A percentile compares a stretch with the other conserved stretches of the same genome.
Conservation (phyloP, 1,140 invertebrate species). For the Drosophila oshimai region DNA sequence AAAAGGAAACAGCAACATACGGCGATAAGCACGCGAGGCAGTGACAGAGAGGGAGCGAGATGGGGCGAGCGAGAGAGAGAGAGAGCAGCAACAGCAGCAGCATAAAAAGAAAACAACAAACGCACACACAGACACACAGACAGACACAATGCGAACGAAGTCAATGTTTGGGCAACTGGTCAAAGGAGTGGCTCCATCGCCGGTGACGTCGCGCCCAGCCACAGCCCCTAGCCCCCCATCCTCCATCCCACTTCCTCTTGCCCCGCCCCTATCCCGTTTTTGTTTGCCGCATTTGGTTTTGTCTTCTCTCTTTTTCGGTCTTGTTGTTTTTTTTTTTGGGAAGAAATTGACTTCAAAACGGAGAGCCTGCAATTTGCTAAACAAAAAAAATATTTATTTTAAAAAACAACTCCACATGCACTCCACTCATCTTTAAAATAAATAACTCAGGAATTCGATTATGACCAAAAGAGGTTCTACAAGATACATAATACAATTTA, state of each 20-base stretch:
- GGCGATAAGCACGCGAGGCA: slow-evolving; percentile 25
- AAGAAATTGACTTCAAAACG: slow-evolving; percentile 37
- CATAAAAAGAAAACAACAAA: slow-evolving; percentile 59
- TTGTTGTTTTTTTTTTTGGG: neutral
- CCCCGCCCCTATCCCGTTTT: neutral
- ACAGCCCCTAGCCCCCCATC: slow-evolving; percentile 19
- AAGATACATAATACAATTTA: neutral
- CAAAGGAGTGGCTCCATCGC: slow-evolving; percentile 65
- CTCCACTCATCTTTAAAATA: neutral
- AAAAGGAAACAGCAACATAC: slow-evolving; percentile 45
- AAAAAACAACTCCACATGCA: slow-evolving; percentile 1
- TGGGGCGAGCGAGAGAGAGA: neutral
- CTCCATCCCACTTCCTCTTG: too few species aligned
- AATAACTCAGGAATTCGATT: slow-evolving; percentile 14
- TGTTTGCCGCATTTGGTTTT: slow-evolving; percentile 34
- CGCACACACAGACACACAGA: neutral
- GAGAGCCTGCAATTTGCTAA: slow-evolving; percentile 18
- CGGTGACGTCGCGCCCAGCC: slow-evolving; percentile 50
- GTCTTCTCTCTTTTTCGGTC: slow-evolving; percentile 10
- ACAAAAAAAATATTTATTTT: neutral
- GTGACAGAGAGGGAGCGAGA: slow-evolving; percentile 17
- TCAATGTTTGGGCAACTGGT: slow-evolving; percentile 42
- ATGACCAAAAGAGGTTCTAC: neutral
- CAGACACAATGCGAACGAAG: slow-evolving; percentile 21
- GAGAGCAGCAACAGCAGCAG: slow-evolving; percentile 27